Conservation (phyloP, 1,140 invertebrate species). For the Bursaphelenchus mucronatus region DNA sequence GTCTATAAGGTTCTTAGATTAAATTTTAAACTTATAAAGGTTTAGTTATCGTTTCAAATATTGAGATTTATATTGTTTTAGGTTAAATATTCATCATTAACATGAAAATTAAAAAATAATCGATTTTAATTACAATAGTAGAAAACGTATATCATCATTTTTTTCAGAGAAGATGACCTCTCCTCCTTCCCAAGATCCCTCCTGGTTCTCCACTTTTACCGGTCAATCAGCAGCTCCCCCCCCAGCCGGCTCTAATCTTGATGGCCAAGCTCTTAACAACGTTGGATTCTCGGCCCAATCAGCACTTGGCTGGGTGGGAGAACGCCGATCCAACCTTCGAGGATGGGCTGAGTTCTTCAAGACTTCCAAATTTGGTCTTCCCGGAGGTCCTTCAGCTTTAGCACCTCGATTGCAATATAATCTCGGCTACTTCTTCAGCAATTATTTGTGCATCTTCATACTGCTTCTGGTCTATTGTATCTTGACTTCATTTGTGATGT, state of each 20-base stretch:
- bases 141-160: no score
- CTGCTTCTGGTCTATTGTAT: conserved; percentile 44
- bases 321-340: conserved; percentile 23
- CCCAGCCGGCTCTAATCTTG: neutral
- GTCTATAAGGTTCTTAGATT: no score
- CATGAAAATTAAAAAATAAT: no score
- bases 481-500: conserved; percentile 43
- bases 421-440: conserved; percentile 32
- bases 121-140: no score
- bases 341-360: conserved; percentile 41
- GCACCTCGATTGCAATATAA: conserved; percentile 38
- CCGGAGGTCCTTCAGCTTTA: conserved; percentile 19
- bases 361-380: conserved; percentile 33
- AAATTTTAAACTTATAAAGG: no score
- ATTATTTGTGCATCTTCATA: conserved; percentile 42
- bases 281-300: conserved; percentile 7
- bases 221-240: neutral
- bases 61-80: no score
- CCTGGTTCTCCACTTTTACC: conserved; percentile 15
- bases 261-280: neutral
- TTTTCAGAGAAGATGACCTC: neutral
- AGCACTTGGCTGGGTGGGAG: conserved; percentile 5
- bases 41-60: no score
- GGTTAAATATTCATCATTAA: no score
- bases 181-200: neutral